Evolutionary conservation across 2,113 vertebrate species (phyloP).

Genomic region (Paracanthobrama guichenoti): DNA sequence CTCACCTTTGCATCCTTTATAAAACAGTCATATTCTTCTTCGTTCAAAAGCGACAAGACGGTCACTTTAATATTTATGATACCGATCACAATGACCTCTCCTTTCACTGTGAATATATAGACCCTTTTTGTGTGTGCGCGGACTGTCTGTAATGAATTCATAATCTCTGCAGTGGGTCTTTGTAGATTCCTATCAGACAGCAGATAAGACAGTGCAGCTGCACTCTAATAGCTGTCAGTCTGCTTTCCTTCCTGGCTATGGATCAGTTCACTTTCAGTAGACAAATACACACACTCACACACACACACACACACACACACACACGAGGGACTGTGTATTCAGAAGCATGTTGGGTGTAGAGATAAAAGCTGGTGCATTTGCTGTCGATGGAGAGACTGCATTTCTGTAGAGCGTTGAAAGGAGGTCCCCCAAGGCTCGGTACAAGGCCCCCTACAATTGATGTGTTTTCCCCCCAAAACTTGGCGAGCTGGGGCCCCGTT

Average conservation of each 20-base stretch:
- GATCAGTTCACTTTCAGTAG: slow-evolving; percentile 24
- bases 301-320: slow-evolving; percentile 16
- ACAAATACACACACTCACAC: slow-evolving; percentile 32
- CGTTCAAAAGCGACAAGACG: neutral
- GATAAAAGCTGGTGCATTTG: slow-evolving; percentile 53
- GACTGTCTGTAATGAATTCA: slow-evolving; percentile 74
- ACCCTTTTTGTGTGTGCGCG: slow-evolving; percentile 21
- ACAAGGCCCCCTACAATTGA: slow-evolving; percentile 43
- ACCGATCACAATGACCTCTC: slow-evolving; percentile 2
- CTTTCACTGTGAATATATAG: neutral
- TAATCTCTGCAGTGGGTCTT: slow-evolving; percentile 72
- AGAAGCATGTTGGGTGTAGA: slow-evolving; percentile 46
- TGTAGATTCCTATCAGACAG: slow-evolving; percentile 75
- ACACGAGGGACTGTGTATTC: slow-evolving; percentile 19
- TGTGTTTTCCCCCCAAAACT: slow-evolving; percentile 27
- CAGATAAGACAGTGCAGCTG: slow-evolving; percentile 72
- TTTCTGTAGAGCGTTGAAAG: slow-evolving; percentile 46
- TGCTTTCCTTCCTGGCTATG: slow-evolving; percentile 59
- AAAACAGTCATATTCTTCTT: neutral
- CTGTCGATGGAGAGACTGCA: slow-evolving; percentile 52
- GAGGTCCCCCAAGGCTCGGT: slow-evolving; percentile 45
- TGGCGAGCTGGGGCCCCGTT: neutral
- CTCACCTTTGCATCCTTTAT: slow-evolving; percentile 19
- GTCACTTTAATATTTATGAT: slow-evolving; percentile 30
- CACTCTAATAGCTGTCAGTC: slow-evolving; percentile 73